phyloP scores from a whole-genome alignment of 2,888 invertebrate species.

The Athalia circularis region DNA sequence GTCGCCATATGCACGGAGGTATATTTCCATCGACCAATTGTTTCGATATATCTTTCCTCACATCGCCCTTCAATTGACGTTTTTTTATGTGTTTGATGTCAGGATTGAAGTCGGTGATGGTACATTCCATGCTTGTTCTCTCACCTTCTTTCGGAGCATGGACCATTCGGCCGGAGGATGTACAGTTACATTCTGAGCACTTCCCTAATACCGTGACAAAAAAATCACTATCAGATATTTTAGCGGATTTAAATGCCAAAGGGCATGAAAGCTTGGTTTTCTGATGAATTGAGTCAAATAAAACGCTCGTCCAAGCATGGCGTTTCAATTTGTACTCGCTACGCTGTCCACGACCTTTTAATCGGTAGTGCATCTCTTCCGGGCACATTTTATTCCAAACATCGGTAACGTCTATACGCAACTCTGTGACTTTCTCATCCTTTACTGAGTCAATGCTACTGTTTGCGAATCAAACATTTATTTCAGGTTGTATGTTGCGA shows the following conservation, averaged over 20 bases:
- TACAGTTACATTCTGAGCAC: conserved; percentile 23
- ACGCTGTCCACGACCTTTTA: conserved; percentile 12
- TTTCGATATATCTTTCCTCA: not conserved
- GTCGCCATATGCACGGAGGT: conserved; percentile 21
- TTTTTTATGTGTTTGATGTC: conserved; percentile 10
- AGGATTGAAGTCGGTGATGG: not conserved
- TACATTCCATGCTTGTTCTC: conserved; percentile 9
- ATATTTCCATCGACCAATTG: conserved; percentile 18
- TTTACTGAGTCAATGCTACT: conserved; percentile 5
- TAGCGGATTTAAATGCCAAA: conserved; percentile 3
- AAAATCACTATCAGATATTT: conserved; percentile 11
- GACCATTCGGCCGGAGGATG: not conserved
- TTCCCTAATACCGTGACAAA: not conserved
- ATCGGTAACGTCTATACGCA: conserved; percentile 13
- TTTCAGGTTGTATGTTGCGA: not conserved
- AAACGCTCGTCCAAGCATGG: too few species aligned
- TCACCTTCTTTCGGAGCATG: conserved; percentile 10
- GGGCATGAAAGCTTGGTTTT: conserved; percentile 7
- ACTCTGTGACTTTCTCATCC: not conserved
- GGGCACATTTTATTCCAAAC: conserved; percentile 18
- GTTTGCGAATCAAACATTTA: not conserved
- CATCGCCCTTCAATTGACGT: not conserved
- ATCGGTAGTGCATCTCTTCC: conserved; percentile 13
- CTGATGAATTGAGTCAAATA: not conserved
- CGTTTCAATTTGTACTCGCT: not conserved